phyloP scores from a whole-genome alignment of 2,888 invertebrate genomes.

The Malthinus flaveolus region DNA sequence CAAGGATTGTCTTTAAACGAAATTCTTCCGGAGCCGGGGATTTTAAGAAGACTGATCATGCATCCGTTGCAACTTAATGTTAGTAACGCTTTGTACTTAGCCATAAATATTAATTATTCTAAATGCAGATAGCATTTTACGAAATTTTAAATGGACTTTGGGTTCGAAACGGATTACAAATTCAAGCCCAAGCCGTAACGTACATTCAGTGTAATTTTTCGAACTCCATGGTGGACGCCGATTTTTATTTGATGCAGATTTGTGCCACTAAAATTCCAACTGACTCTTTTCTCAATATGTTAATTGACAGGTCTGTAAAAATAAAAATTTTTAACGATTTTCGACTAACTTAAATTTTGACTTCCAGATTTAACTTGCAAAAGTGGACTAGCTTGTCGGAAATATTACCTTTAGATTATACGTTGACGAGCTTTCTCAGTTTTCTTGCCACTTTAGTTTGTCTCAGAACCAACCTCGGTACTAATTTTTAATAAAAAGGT shows the following conservation, averaged over 20 bases:
- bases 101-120: too few relatives aligned
- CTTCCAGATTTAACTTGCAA: constrained; percentile 76
- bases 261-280: constrained; percentile 87
- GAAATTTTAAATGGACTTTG: constrained; percentile 94
- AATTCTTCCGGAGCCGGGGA: constrained; percentile 77
- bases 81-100: constrained; percentile 47
- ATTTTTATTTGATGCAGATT: constrained; percentile 92
- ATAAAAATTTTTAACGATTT: neutral
- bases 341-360: neutral
- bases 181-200: constrained; percentile 98
- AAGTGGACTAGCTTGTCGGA: constrained; percentile 83
- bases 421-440: constrained; percentile 85
- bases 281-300: constrained; percentile 81
- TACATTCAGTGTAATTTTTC: constrained; percentile 99
- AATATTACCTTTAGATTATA: constrained; percentile 60
- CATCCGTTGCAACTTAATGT: constrained; percentile 94
- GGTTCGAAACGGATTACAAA: constrained; percentile 96
- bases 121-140: constrained; percentile 83
- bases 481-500: too few relatives aligned
- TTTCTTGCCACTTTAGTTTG: constrained; percentile 88
- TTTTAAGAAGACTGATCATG: constrained; percentile 81
- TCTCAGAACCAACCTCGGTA: constrained; percentile 84
- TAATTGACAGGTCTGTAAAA: constrained; percentile 78
- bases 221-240: constrained; percentile 98
- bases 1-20: constrained; percentile 78